Evolutionary conservation across 2,888 invertebrate species (phyloP).

Genomic region (Bimastos eiseni): DNA sequence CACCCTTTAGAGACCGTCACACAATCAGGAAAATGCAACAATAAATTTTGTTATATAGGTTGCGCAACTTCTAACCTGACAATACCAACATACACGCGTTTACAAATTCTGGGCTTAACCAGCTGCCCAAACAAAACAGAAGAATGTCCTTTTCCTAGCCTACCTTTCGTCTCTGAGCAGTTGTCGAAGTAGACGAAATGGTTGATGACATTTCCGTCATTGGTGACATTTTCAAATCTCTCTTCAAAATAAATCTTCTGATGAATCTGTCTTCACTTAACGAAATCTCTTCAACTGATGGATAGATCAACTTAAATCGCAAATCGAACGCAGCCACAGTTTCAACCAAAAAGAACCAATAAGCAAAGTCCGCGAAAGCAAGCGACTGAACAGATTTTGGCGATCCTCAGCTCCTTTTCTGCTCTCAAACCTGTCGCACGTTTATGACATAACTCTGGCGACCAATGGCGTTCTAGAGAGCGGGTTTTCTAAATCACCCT

Average conservation of each 20-base stretch:
- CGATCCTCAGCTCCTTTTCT: background rate
- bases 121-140: background rate
- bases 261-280: background rate
- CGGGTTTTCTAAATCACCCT: background rate
- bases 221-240: background rate
- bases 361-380: background rate
- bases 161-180: slow-evolving; percentile 21
- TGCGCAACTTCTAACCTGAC: too few relatives aligned
- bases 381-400: background rate
- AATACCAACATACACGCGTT: too few relatives aligned
- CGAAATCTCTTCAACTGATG: background rate
- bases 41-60: too few relatives aligned
- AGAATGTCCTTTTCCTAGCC: background rate
- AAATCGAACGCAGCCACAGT: background rate
- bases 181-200: slow-evolving; percentile 9
- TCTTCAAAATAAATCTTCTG: background rate
- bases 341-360: background rate
- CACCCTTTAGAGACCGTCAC: too few relatives aligned
- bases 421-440: background rate
- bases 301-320: background rate
- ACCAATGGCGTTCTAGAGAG: background rate
- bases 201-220: slow-evolving; percentile 9
- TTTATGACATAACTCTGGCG: background rate
- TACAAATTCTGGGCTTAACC: too few relatives aligned
- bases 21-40: too few relatives aligned